Percentiles rank a stretch among this genome's conserved stretches.
phyloP scores from a whole-genome alignment of 2,113 vertebrate species.

The Sturnus vulgaris region DNA sequence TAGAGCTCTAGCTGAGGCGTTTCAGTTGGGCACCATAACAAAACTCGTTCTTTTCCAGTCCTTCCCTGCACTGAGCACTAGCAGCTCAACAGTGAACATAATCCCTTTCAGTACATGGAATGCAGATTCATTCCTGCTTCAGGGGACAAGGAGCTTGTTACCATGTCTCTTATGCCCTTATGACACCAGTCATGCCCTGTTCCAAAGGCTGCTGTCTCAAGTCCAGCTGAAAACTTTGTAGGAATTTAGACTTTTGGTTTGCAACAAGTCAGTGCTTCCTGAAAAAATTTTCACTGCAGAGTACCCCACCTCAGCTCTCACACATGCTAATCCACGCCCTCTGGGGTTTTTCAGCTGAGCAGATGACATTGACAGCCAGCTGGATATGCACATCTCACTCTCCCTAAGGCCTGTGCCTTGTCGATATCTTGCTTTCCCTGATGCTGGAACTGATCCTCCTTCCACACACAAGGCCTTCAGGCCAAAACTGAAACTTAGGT shows the following conservation, averaged over 20 bases:
- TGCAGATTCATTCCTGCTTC: accelerated
- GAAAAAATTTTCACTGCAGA: background rate
- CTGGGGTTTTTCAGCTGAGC: background rate
- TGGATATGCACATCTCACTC: background rate
- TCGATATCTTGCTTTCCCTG: background rate
- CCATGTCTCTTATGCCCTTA: background rate
- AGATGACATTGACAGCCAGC: background rate
- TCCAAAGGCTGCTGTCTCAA: background rate
- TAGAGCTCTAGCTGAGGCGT: background rate
- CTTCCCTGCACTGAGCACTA: background rate
- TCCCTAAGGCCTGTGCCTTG: background rate
- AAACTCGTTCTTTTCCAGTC: background rate
- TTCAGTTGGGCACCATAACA: background rate
- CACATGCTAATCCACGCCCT: accelerated
- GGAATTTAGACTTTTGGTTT: background rate
- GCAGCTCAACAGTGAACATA: background rate
- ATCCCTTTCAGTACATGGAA: background rate
- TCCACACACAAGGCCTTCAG: background rate
- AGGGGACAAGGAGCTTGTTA: background rate
- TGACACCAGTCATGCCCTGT: background rate
- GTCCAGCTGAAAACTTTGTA: background rate
- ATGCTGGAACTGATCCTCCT: background rate
- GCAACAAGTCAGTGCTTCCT: background rate
- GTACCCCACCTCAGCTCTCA: background rate
- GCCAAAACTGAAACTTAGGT: background rate